Evolutionary conservation across 2,113 vertebrate genomes (phyloP).

Genomic region (Embiotoca jacksoni): DNA sequence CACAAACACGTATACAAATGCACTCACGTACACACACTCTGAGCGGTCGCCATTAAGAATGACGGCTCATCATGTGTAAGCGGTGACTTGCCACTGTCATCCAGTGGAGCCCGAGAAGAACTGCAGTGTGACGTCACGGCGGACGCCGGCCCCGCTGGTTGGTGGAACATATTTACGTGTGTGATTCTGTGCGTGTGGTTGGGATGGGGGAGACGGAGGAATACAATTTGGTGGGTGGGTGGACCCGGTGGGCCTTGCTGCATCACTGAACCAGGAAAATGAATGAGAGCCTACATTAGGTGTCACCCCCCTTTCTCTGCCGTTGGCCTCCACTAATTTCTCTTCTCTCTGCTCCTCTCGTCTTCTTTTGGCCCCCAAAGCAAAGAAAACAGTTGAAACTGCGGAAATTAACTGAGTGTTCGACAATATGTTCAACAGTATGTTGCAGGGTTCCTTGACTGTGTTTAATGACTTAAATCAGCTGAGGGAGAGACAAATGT

Average conservation of each 20-base stretch:
- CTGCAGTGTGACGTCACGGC: slow-evolving; percentile 79
- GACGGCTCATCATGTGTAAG: slow-evolving; percentile 70
- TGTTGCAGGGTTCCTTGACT: slow-evolving; percentile 17
- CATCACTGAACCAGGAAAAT: slow-evolving; percentile 75
- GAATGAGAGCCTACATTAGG: slow-evolving; percentile 69
- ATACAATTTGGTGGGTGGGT: slow-evolving; percentile 74
- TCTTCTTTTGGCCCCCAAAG: slow-evolving; percentile 3
- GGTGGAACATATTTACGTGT: slow-evolving; percentile 73
- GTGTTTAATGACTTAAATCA: slow-evolving; percentile 33
- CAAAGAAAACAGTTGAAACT: slow-evolving; percentile 29
- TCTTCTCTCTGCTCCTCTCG: slow-evolving; percentile 14
- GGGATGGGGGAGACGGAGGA: slow-evolving; percentile 66
- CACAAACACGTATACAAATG: slow-evolving; percentile 54
- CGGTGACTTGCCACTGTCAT: slow-evolving; percentile 76
- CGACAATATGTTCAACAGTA: not conserved
- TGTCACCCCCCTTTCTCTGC: slow-evolving; percentile 58
- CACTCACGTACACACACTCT: slow-evolving; percentile 71
- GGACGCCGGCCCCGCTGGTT: slow-evolving; percentile 67
- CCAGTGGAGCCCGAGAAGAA: slow-evolving; percentile 77
- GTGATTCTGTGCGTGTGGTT: slow-evolving; percentile 61
- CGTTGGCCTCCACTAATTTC: slow-evolving; percentile 34
- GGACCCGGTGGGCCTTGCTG: slow-evolving; percentile 71
- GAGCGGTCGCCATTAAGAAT: slow-evolving; percentile 68
- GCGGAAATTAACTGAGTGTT: slow-evolving; percentile 15
- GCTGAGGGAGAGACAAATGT: slow-evolving; percentile 23